phyloP scores from a whole-genome alignment of 2,888 invertebrate species.

The Apamea epomidion region DNA sequence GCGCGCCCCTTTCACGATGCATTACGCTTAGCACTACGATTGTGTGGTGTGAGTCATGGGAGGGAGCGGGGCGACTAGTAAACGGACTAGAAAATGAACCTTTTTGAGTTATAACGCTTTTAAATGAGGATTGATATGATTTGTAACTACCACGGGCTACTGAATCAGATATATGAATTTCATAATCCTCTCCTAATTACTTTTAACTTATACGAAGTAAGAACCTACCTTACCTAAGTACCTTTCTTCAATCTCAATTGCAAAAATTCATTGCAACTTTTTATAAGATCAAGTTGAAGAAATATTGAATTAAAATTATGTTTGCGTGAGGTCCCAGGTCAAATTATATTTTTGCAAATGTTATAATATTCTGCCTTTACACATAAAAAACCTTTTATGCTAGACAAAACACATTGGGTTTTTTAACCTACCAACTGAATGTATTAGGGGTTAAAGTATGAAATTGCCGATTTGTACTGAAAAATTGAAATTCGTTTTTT shows the following conservation, averaged over 20 bases:
- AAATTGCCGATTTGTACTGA: too few species aligned
- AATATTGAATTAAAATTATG: not conserved
- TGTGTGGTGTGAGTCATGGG: slow-evolving; percentile 38
- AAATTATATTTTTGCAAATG: not conserved
- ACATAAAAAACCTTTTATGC: not conserved
- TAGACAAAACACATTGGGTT: not conserved
- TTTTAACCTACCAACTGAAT: not conserved
- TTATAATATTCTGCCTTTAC: not conserved
- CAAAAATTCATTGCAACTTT: not conserved
- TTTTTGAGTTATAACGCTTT: not conserved
- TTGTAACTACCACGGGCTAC: not conserved
- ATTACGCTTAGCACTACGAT: slow-evolving; percentile 73
- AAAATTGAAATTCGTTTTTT: too few species aligned
- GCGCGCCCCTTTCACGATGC: slow-evolving; percentile 83
- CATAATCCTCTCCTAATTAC: not conserved
- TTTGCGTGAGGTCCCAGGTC: not conserved
- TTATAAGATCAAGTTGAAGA: not conserved
- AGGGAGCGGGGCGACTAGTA: slow-evolving; percentile 53
- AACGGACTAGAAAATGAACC: not conserved
- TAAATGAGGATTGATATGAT: not conserved
- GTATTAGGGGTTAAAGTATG: too few species aligned
- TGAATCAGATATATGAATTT: not conserved
- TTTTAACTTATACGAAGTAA: not conserved
- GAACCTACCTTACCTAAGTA: too few species aligned
- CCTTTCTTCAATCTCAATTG: not conserved